Conservation (phyloP, 2,113 vertebrate genomes). For the Uria lomvia region DNA sequence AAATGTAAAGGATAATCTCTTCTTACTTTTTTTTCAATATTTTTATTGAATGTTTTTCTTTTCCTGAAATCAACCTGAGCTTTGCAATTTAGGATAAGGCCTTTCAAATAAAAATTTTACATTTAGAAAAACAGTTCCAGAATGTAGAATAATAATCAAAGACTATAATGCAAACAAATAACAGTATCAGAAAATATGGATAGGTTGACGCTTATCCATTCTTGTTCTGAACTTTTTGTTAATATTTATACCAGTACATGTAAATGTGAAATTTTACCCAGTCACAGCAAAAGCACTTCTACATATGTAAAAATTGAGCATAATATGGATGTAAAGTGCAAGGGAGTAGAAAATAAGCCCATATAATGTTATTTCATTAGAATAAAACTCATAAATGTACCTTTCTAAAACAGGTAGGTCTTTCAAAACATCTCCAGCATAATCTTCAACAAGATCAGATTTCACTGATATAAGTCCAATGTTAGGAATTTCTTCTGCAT, state of each 20-base stretch:
- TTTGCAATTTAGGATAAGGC: not conserved
- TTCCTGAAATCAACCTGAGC: not conserved
- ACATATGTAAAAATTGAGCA: not conserved
- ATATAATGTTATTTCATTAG: not conserved
- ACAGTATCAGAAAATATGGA: not conserved
- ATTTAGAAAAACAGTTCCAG: not conserved
- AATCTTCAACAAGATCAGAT: slow-evolving; percentile 34
- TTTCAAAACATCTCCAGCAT: slow-evolving; percentile 50
- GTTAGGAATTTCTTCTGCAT: not conserved
- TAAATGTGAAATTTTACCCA: not conserved
- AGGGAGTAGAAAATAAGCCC: not conserved
- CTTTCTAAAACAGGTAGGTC: slow-evolving; percentile 44
- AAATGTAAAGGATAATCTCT: not conserved
- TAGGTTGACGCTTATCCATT: not conserved
- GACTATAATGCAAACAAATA: not conserved
- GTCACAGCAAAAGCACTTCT: not conserved
- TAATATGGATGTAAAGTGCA: not conserved
- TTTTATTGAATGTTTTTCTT: not conserved
- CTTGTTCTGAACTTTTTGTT: not conserved
- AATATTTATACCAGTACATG: not conserved
- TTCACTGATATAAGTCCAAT: slow-evolving; percentile 47
- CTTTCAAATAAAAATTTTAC: not conserved
- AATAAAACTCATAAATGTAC: not conserved
- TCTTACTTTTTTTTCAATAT: not conserved
- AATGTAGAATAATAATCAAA: not conserved